Evolutionary conservation across 2,113 vertebrate genomes (phyloP), one percentile per base, ranked within the genome.

Genomic region (Tetrao urogallus): DNA sequence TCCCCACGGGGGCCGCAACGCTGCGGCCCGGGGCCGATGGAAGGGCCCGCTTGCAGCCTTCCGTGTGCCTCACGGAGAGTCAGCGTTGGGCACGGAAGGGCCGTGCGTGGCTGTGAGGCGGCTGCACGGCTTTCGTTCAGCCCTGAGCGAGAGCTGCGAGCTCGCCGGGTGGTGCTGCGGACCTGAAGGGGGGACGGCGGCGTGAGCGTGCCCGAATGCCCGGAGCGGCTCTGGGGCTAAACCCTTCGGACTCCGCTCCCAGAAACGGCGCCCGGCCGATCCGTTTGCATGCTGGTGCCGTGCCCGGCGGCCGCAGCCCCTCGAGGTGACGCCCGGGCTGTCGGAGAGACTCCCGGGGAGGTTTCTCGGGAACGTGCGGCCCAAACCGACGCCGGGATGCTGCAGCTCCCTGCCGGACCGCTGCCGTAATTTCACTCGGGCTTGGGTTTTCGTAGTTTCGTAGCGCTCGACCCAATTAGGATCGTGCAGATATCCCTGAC

Each of bases 1-100:
- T 32, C 8, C 28, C 48, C n/a, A 16, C 6, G 21, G 16, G 30
- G 25, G 11, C 65, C 0, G 0, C 40, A 9, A 1, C 24, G 25
- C 57, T 88, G 56, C 13, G 21, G 1, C 48, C 38, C 58, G 42
- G 28, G 8, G 34, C 22, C 89, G 77, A 32, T 7, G 10, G 47
- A 36, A 58, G 43, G 5, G 32, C 25, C 18, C 1, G 1, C 9
- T 17, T 43, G 2, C 36, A 72, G 42, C 74, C 54, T 34, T 50
- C 48, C 60, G 77, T 52, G 5, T 21, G n/a, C 32, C 20, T 64
- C 6, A 43, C 47, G 48, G 30, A 64, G 24, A 40, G 19, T 52
- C 38, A 64, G 34, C 13, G 12, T 43, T 47, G 27, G 63, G 14
- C 50, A 61, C 20, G 3, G 0, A 27, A 36, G 65, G 61, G 64